Conservation (phyloP, 2,797 vertebrate genomes). For the Gadopsis marmoratus region DNA sequence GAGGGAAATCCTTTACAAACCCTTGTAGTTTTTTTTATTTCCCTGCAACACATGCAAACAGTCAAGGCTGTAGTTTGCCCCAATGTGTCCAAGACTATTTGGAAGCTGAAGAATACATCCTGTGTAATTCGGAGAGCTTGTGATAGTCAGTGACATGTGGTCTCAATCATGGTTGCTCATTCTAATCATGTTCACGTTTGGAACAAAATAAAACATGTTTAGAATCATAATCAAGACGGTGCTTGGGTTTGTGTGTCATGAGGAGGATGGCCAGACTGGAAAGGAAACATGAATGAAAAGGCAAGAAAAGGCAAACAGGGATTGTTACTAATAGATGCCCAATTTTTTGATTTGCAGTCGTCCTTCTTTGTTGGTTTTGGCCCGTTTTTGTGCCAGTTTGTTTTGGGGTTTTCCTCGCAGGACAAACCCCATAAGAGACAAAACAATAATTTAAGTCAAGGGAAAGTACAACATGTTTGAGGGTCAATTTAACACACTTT, state of each 20-base stretch:
- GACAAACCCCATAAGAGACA: not conserved
- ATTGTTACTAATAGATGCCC: not conserved
- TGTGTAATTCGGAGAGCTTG: constrained; percentile 25
- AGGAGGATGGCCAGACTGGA: not conserved
- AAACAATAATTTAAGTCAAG: constrained; percentile 16
- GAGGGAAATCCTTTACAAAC: constrained; percentile 55
- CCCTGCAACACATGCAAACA: constrained; percentile 62
- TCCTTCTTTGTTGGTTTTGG: constrained; percentile 31
- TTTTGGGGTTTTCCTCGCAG: constrained; percentile 15
- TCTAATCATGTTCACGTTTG: constrained; percentile 39
- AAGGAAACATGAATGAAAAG: constrained; percentile 25
- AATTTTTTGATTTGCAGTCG: not conserved
- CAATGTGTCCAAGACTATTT: constrained; percentile 32
- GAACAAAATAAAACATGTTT: constrained; percentile 15
- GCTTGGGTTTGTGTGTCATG: constrained; percentile 39
- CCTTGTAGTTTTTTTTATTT: constrained; percentile 43
- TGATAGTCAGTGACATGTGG: constrained; percentile 56
- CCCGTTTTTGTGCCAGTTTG: not conserved
- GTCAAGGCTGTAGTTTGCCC: constrained; percentile 21
- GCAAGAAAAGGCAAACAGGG: not conserved
- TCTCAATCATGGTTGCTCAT: constrained; percentile 39
- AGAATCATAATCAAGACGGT: not conserved
- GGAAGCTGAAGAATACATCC: constrained; percentile 27
- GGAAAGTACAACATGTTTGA: constrained; percentile 3
- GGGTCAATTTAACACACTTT: constrained; percentile 22